Conservation (phyloP, 1,140 invertebrate genomes). For the Lanistes nyassanus region DNA sequence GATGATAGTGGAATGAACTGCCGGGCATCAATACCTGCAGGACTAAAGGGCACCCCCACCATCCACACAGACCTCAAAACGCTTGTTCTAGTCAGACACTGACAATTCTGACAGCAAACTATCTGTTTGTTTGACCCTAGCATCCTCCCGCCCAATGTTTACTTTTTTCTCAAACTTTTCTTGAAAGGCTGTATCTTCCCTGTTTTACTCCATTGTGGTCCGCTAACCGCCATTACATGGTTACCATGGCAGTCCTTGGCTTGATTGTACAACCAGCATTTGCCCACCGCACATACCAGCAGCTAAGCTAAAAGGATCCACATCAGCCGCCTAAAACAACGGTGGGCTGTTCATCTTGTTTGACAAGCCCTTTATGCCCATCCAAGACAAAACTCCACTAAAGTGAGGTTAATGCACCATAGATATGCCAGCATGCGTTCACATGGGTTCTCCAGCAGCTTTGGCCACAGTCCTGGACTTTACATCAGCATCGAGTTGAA, state of each 20-base stretch:
- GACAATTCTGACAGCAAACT: not conserved
- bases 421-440: no score
- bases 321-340: not conserved
- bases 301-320: not conserved
- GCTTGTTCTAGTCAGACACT: not conserved
- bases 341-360: not conserved
- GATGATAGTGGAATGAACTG: not conserved
- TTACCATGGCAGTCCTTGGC: constrained; percentile 4
- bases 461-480: no score
- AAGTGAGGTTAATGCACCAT: not conserved
- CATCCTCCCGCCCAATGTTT: not conserved
- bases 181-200: not conserved
- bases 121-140: constrained; percentile 5
- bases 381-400: not conserved
- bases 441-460: no score
- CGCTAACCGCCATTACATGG: not conserved
- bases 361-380: constrained; percentile 4
- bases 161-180: constrained; percentile 7
- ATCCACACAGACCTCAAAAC: not conserved
- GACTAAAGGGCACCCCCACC: not conserved
- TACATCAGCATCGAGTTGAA: no score
- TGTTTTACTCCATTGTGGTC: not conserved
- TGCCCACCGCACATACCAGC: not conserved
- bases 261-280: not conserved
- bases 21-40: not conserved